Base-by-base conservation (phyloP, 2,888 invertebrate genomes). In the Polydrusus tereticollis region DNA sequence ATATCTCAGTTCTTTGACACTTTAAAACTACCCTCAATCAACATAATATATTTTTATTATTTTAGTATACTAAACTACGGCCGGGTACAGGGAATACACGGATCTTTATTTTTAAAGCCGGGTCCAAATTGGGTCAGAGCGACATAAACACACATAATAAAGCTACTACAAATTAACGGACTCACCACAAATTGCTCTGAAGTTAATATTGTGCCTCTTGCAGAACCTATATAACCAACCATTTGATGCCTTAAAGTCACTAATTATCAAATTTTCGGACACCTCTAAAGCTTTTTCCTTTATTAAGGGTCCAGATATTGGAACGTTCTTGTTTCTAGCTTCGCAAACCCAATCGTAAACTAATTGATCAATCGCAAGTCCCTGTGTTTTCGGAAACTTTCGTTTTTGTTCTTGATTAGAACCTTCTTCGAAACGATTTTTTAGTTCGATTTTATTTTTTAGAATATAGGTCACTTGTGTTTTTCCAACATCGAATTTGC, bases 221-320 rank as follows among this genome's bases (percentile, higher is more conserved):
- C 52, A 52, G 57, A 69, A 72, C n/a, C n/a, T 21, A 20, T 72
- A 12, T 23, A 69, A 43, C 69, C 69, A 64, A 7, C 52, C 70
- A 65, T 65, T 66, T 23, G 66, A 70, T 10, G 57, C 73, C 60
- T 21, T 33, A 65, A 69, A 64, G 26, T 58, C 45, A 18, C 16
- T 10, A n/a, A 64, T 23, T 38, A 63, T 68, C 38, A 67, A 69
- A 62, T 36, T 58, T 23, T 43, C 52, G 1, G 67, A 67, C 33
- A 62, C 63, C 26, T 72, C 67, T n/a, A 71, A 29, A 23, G 67
- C 71, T 50, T 74, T 72, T 71, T 68, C 38, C 66, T 72, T 60
- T 14, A 71, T 43, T 50, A 67, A 33, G 10, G 47, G 71, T 50
- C 70, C 73, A 38, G 65, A 73, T 73, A 69, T 69, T n/a, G 65